These are phyloP conservation scores for Neodiprion pinetum DNA, from an alignment of 1,140 invertebrate genomes.

Conservation along the genomic window DNA sequence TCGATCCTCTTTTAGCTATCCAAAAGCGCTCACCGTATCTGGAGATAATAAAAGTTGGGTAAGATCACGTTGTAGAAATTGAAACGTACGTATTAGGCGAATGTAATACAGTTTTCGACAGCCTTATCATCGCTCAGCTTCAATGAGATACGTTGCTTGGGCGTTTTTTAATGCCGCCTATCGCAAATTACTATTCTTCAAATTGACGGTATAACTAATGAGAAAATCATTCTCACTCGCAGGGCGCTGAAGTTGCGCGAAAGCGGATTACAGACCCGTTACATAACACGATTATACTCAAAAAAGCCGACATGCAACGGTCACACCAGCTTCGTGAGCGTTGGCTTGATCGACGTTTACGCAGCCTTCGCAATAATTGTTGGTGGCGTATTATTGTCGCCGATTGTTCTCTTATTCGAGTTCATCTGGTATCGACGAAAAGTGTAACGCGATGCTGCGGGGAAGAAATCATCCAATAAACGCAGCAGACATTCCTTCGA, in stretches of 20 bases:
- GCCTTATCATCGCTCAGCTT: too few relatives aligned
- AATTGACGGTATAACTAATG: too few relatives aligned
- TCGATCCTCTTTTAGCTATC: constrained; percentile 67
- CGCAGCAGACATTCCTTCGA: too few relatives aligned
- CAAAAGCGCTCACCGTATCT: constrained; percentile 67
- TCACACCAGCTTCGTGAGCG: constrained; percentile 64
- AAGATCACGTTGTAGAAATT: constrained; percentile 24
- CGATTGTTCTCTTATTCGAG: constrained; percentile 22
- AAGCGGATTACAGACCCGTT: constrained; percentile 66
- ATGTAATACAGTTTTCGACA: too few relatives aligned
- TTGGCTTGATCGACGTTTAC: constrained; percentile 65
- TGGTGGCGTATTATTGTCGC: constrained; percentile 54
- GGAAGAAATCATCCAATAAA: too few relatives aligned
- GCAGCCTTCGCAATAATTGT: constrained; percentile 57
- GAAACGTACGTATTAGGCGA: too few relatives aligned
- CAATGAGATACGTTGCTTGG: too few relatives aligned
- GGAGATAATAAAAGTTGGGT: constrained; percentile 71
- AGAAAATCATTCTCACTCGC: constrained; percentile 23
- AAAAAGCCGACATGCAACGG: constrained; percentile 66
- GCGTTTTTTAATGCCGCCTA: too few relatives aligned
- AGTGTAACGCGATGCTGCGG: not conserved
- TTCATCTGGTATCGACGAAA: constrained; percentile 16
- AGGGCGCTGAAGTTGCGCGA: constrained; percentile 67
- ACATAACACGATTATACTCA: constrained; percentile 65
- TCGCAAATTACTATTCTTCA: too few relatives aligned